Base-by-base conservation (phyloP, 2,888 invertebrate species). In the Polydrusus tereticollis region DNA sequence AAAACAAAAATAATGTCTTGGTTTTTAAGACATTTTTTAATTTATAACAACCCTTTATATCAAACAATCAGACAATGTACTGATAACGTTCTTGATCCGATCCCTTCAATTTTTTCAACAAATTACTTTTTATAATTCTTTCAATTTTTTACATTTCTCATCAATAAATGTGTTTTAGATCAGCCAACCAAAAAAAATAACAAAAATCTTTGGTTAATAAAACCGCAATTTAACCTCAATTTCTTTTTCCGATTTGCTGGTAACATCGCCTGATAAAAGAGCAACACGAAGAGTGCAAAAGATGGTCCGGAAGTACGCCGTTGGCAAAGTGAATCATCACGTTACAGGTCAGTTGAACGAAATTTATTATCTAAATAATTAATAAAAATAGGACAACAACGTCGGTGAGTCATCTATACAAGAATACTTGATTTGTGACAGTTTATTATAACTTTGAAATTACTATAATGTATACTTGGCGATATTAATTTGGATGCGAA, bases 281-380 rank as follows among this genome's bases (percentile, higher is more conserved):
- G 29, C 29, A 55, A 50, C 3, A 26, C 16, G 26, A 55, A 29
- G n/a, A n/a, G 29, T 18, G 29, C 29, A 16, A 55, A 55, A 55
- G 29, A 29, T 8, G 29, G 52, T 29, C 29, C 52, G 52, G 52
- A 55, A 55, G 33, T 29, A 36, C n/a, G 47, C 12, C 12, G 47
- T 16, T 21, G 21, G 50, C 26, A 2, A 10, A 16, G 18, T 55
- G 52, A 55, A 29, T 55, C 52, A 55, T 55, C 14, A 0, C 52
- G 52, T 55, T 55, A 55, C 52, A 55, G 52, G 52, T 55, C 52
- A 55, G 52, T 55, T 29, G 29, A 55, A 29, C 52, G 52, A 55
- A 14, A 29, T 55, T 55, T 55, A 55, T 55, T 55, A 55, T 55
- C 52, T 55, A 55, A 7, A 55, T 29, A 55, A 55, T 50, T 55